Conservation (phyloP, 2,113 vertebrate genomes). For the Callorhinus ursinus region DNA sequence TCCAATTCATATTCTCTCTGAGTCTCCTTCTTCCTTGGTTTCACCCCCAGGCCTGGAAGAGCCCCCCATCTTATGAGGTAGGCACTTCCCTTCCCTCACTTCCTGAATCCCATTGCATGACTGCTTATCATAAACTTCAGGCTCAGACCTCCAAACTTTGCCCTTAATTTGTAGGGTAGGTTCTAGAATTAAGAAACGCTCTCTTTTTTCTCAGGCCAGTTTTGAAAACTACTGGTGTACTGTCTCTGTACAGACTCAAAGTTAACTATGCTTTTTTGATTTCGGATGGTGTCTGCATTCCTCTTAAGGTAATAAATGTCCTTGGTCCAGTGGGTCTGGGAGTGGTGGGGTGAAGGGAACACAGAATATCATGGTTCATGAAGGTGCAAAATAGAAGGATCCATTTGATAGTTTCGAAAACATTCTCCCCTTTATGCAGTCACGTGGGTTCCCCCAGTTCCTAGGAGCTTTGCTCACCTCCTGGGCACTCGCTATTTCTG, state of each 20-base stretch:
- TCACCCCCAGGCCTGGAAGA: background rate
- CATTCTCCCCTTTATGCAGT: background rate
- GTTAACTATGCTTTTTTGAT: background rate
- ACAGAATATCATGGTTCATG: background rate
- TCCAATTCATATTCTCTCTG: background rate
- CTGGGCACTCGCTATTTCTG: background rate
- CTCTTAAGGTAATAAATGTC: background rate
- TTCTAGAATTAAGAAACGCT: background rate
- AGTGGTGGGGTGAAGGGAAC: background rate
- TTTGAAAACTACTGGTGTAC: background rate
- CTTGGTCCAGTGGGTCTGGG: background rate
- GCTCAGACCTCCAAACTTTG: background rate
- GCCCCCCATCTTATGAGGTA: background rate
- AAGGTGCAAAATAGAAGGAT: background rate
- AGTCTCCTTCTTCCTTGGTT: background rate
- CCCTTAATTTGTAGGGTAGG: background rate
- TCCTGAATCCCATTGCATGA: background rate
- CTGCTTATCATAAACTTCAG: background rate
- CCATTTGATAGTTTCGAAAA: background rate
- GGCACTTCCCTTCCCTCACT: background rate
- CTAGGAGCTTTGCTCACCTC: background rate
- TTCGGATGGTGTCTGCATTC: background rate
- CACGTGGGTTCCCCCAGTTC: background rate
- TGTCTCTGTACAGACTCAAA: background rate
- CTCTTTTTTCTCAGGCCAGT: background rate